These are phyloP conservation scores for Catharus bicknelli DNA, from an alignment of 2,113 vertebrate genomes.

Conservation along the genomic window DNA sequence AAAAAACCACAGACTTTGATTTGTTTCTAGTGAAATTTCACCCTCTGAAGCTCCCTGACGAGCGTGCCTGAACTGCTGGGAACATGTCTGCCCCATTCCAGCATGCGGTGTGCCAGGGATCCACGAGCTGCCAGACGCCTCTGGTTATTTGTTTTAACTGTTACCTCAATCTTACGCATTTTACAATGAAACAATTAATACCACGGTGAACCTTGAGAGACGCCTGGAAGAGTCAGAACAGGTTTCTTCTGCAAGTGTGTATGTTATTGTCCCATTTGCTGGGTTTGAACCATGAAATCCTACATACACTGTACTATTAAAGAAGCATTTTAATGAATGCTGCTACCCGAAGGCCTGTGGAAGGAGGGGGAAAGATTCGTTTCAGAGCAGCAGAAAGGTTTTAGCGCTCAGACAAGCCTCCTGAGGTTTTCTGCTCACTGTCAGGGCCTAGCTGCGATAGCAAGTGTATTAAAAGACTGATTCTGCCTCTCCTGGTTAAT, in stretches of 20 bases:
- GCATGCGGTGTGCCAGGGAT: background rate
- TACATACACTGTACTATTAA: background rate
- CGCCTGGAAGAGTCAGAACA: background rate
- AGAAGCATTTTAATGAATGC: constrained; percentile 27
- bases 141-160: constrained; percentile 60
- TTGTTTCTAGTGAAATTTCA: constrained; percentile 18
- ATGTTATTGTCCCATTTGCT: background rate
- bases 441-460: constrained; percentile 10
- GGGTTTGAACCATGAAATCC: background rate
- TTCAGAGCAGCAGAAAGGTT: constrained; percentile 16
- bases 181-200: constrained; percentile 48
- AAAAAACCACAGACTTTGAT: constrained; percentile 28
- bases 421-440: background rate
- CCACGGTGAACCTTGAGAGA: background rate
- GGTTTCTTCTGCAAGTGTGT: background rate
- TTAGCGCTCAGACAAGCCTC: constrained; percentile 2
- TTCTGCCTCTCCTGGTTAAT: constrained; percentile 65
- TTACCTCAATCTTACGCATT: constrained; percentile 37
- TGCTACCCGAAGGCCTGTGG: background rate
- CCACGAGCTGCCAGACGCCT: constrained; percentile 32
- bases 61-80: constrained; percentile 44
- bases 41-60: constrained; percentile 7
- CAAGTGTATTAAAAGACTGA: constrained; percentile 55
- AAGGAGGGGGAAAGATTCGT: constrained; percentile 21
- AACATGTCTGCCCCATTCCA: constrained; percentile 35